Conservation (phyloP, 2,888 invertebrate genomes). For the Pyrrhia umbra region DNA sequence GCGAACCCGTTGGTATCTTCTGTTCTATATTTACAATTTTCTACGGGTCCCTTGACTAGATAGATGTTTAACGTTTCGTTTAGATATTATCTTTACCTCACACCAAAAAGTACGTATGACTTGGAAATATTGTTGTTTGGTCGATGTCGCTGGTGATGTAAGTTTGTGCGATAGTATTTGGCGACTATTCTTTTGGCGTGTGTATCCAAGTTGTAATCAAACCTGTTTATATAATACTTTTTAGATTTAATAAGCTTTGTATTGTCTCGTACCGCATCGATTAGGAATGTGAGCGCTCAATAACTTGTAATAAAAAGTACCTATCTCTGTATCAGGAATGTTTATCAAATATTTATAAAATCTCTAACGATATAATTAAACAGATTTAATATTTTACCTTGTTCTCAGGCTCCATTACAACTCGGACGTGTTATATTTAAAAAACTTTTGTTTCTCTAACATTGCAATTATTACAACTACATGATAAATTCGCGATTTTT, state of each 20-base stretch:
- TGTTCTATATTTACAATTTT: constrained; percentile 74
- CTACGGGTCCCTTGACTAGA: constrained; percentile 80
- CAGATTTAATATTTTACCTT: constrained; percentile 12
- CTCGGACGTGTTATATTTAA: constrained; percentile 58
- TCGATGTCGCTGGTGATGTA: constrained; percentile 24
- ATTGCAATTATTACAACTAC: constrained; percentile 84
- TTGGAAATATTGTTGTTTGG: constrained; percentile 34
- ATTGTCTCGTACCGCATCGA: constrained; percentile 38
- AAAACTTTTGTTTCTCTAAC: constrained; percentile 65
- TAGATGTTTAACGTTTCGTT: constrained; percentile 65
- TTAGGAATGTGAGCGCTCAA: constrained; percentile 24
- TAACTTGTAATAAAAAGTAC: constrained; percentile 8
- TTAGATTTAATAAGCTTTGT: constrained; percentile 10
- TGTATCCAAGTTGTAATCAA: constrained; percentile 51
- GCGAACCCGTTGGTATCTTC: constrained; percentile 62
- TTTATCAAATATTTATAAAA: constrained; percentile 37
- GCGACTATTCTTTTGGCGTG: constrained; percentile 49
- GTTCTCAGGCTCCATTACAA: constrained; percentile 47
- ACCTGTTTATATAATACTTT: constrained; percentile 41
- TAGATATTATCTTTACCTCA: constrained; percentile 53
- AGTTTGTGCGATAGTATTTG: constrained; percentile 50
- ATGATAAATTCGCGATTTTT: constrained; percentile 85
- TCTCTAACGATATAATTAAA: constrained; percentile 16
- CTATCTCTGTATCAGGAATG: constrained; percentile 28
- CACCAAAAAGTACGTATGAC: constrained; percentile 63